phyloP scores from a whole-genome alignment of 2,113 vertebrate genomes.

The Columba livia region DNA sequence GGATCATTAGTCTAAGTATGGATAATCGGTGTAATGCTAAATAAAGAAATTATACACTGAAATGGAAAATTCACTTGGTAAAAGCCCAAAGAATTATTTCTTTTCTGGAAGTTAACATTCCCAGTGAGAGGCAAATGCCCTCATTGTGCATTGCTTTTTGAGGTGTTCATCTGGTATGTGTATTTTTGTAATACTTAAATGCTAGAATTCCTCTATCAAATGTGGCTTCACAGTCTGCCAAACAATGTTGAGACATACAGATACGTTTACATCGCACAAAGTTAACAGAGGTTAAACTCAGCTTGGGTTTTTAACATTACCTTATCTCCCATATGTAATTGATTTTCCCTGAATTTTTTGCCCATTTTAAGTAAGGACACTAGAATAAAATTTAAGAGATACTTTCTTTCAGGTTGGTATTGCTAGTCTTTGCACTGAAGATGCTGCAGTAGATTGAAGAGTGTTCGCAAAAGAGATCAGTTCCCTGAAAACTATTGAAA shows the following conservation, averaged over 20 bases:
- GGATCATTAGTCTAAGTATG: constrained; percentile 71
- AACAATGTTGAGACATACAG: background rate
- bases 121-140: background rate
- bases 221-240: background rate
- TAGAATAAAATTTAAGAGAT: background rate
- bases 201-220: background rate
- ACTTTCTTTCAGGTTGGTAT: background rate
- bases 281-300: background rate
- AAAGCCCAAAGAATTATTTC: constrained; percentile 41
- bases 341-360: background rate
- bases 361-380: background rate
- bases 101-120: constrained; percentile 30
- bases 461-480: background rate
- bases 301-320: background rate
- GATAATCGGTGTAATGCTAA: constrained; percentile 70
- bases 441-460: background rate
- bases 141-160: background rate
- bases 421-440: background rate
- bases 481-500: background rate
- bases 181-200: background rate
- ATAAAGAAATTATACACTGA: constrained; percentile 69
- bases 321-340: background rate
- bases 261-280: background rate
- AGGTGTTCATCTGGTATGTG: background rate
- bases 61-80: constrained; percentile 56